These are phyloP conservation scores for Leptinotarsa defecta DNA, from an alignment of 1,140 invertebrate species.

Conservation along the genomic window DNA sequence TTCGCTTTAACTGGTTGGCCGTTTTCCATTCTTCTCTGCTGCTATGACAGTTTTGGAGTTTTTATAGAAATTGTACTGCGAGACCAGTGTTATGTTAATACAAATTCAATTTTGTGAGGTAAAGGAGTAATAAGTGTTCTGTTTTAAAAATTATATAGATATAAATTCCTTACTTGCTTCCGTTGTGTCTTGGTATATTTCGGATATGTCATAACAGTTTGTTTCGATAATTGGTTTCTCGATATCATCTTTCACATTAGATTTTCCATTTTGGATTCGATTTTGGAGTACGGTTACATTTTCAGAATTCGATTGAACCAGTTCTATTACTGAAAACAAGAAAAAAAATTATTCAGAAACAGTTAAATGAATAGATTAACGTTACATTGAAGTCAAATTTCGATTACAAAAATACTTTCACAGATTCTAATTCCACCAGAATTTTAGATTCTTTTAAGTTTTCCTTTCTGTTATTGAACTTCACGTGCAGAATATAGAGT, in stretches of 20 bases:
- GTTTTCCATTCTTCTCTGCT: too few species aligned
- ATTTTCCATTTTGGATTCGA: constrained; percentile 45
- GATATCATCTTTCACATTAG: constrained; percentile 39
- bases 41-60: too few species aligned
- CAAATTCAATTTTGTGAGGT: too few species aligned
- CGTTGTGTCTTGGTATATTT: constrained; percentile 42
- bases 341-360: background rate
- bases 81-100: too few species aligned
- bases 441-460: background rate
- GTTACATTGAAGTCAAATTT: too few species aligned
- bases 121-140: too few species aligned
- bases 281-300: constrained; percentile 45
- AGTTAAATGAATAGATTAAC: too few species aligned
- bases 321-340: constrained; percentile 56
- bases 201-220: constrained; percentile 27
- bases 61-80: too few species aligned
- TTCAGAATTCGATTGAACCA: constrained; percentile 54
- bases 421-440: background rate
- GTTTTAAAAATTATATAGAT: too few species aligned
- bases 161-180: constrained; percentile 33
- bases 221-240: background rate
- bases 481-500: background rate
- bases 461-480: background rate
- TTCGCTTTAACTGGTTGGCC: too few species aligned
- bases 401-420: background rate